A percentile compares a stretch with the other conserved stretches of the same genome.
Conservation (phyloP, 2,888 invertebrate genomes). For the Sussaba pulchella region DNA sequence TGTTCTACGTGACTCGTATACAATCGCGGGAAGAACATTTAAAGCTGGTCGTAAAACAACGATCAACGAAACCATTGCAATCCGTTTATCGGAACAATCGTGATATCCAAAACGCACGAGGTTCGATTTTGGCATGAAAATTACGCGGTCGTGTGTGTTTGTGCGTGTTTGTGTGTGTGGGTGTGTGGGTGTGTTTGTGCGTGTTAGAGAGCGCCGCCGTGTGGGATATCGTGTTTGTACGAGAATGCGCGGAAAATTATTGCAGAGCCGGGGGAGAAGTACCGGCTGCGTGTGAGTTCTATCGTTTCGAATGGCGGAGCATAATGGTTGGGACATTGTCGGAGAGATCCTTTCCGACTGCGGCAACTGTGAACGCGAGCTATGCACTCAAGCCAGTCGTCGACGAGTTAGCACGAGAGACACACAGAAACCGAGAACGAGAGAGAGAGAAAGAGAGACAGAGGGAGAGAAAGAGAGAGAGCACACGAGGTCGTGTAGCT, state of each 20-base stretch:
- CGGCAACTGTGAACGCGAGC: neutral
- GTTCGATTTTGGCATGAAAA: neutral
- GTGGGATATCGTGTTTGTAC: constrained; percentile 4
- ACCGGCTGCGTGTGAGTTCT: constrained; percentile 36
- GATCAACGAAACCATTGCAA: constrained; percentile 76
- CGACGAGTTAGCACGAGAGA: constrained; percentile 52
- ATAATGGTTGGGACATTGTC: constrained; percentile 20
- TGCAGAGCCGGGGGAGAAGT: constrained; percentile 24
- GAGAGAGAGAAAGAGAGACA: constrained; percentile 48
- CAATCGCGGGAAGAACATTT: neutral
- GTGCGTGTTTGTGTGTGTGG: neutral
- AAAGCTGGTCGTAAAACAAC: constrained; percentile 50
- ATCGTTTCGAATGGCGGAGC: constrained; percentile 36
- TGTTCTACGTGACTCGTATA: constrained; percentile 36
- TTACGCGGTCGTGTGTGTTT: constrained; percentile 1
- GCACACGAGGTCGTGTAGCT: constrained; percentile 58
- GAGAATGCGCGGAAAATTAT: constrained; percentile 39
- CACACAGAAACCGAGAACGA: constrained; percentile 57
- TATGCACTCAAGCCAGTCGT: constrained; percentile 13
- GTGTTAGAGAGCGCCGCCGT: neutral
- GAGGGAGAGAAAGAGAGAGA: constrained; percentile 45
- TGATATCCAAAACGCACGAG: constrained; percentile 66
- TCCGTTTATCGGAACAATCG: constrained; percentile 74
- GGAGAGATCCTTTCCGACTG: constrained; percentile 31
- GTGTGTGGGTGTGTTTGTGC: constrained; percentile 1